Conservation (phyloP, 30 jellyfish, hydroid and myxozoan species). For the Phacellophora camtschatica region DNA sequence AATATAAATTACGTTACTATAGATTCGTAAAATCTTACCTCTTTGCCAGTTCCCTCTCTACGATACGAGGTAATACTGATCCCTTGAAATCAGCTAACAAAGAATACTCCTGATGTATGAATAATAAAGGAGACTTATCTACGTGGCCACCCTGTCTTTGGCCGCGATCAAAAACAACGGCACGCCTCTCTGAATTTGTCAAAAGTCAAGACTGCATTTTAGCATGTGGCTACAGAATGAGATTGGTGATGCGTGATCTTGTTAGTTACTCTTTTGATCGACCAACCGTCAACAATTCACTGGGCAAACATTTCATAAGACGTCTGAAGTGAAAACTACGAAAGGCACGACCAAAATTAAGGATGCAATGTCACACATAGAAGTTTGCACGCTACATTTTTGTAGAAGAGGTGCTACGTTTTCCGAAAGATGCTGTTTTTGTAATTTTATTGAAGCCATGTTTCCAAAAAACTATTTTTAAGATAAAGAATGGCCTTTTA, state of each 20-base stretch:
- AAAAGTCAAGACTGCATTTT: constrained; percentile 14
- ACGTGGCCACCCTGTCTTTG: constrained; percentile 68
- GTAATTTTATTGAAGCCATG: no score
- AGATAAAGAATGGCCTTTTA: no score
- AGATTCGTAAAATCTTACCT: constrained; percentile 9
- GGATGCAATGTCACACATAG: no score
- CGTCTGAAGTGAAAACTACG: not conserved
- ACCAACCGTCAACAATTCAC: constrained; percentile 19
- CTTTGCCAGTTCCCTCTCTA: constrained; percentile 73
- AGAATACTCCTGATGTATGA: constrained; percentile 63
- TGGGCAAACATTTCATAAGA: not conserved
- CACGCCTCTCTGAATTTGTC: constrained; percentile 66
- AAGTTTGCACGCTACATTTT: no score
- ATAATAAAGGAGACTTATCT: constrained; percentile 47
- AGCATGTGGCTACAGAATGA: constrained; percentile 44
- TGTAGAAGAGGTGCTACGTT: no score
- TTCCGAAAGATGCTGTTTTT: no score
- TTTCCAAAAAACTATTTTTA: no score
- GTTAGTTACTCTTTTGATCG: constrained; percentile 33
- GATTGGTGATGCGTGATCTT: constrained; percentile 43
- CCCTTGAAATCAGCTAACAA: constrained; percentile 69
- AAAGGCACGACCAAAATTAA: no score
- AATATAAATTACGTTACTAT: not conserved
- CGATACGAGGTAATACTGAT: constrained; percentile 66
- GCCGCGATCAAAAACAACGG: constrained; percentile 62